A percentile compares a stretch with the other conserved stretches of the same genome.
Evolutionary conservation across 2,113 vertebrate species (phyloP).

Genomic region (Proterorhinus semilunaris): DNA sequence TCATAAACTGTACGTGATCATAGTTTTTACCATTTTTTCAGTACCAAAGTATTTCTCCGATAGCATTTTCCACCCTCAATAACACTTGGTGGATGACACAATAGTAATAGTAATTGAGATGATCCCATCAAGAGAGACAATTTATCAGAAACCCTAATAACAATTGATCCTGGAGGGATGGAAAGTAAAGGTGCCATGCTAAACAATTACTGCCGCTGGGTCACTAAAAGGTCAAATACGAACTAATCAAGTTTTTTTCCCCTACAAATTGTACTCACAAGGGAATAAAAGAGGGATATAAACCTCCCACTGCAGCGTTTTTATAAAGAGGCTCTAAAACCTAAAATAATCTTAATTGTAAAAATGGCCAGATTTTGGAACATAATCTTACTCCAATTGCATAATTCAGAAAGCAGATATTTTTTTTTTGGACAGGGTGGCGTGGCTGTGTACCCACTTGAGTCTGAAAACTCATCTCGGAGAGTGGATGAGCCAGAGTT

Average conservation of each 20-base stretch:
- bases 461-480: conserved; percentile 5
- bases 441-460: conserved; percentile 1
- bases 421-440: neutral
- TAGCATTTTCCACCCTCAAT: neutral
- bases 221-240: too few species aligned
- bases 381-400: neutral
- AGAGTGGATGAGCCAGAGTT: conserved; percentile 2
- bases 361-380: too few species aligned
- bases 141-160: too few species aligned
- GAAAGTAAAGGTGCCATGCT: too few species aligned
- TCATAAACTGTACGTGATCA: neutral
- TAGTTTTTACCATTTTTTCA: neutral
- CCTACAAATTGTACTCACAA: too few species aligned
- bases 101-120: too few species aligned
- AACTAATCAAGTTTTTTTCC: too few species aligned
- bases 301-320: neutral
- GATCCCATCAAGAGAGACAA: too few species aligned
- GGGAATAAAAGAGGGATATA: too few species aligned
- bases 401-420: neutral
- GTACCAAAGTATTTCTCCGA: neutral
- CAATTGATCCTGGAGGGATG: too few species aligned
- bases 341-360: too few species aligned
- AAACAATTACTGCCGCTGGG: too few species aligned
- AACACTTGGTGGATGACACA: neutral
- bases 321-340: neutral